These are phyloP conservation scores for Lithosia quadra DNA, from an alignment of 2,888 invertebrate genomes.

Conservation along the genomic window DNA sequence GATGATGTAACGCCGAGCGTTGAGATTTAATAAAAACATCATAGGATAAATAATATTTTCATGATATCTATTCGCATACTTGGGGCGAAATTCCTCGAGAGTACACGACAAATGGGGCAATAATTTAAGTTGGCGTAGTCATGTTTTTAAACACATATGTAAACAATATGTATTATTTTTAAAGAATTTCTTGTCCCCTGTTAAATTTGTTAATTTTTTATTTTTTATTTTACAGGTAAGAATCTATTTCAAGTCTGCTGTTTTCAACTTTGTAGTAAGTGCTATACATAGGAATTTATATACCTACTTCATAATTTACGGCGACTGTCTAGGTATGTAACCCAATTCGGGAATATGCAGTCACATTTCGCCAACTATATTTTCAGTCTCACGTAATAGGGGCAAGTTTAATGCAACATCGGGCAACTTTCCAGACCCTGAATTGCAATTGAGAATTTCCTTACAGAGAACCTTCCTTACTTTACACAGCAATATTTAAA, in stretches of 20 bases:
- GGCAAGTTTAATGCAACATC: not conserved
- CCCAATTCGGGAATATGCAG: not conserved
- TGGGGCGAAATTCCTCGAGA: not conserved
- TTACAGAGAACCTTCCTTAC: not conserved
- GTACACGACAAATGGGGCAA: not conserved
- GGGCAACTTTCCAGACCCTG: not conserved
- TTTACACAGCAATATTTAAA: not conserved
- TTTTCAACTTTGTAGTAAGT: slow-evolving; percentile 10
- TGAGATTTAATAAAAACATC: not conserved
- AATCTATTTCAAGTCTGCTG: slow-evolving; percentile 1
- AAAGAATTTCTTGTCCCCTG: not conserved
- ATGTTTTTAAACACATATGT: too few relatives aligned
- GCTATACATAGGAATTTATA: not conserved
- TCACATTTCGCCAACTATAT: not conserved
- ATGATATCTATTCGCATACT: too few relatives aligned
- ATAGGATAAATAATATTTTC: not conserved
- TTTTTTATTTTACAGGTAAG: slow-evolving; percentile 19
- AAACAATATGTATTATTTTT: not conserved
- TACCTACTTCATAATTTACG: not conserved
- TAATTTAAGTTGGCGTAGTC: not conserved
- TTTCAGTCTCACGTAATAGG: not conserved
- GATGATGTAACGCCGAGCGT: not conserved
- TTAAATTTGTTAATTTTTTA: not conserved
- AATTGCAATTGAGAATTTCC: not conserved
- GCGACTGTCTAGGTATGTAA: not conserved